Percentiles rank a stretch among this genome's conserved stretches.
These are phyloP conservation scores for Tokudaia tokunoshimensis DNA, from an alignment of 2,797 vertebrate species.

Conservation along the genomic window DNA sequence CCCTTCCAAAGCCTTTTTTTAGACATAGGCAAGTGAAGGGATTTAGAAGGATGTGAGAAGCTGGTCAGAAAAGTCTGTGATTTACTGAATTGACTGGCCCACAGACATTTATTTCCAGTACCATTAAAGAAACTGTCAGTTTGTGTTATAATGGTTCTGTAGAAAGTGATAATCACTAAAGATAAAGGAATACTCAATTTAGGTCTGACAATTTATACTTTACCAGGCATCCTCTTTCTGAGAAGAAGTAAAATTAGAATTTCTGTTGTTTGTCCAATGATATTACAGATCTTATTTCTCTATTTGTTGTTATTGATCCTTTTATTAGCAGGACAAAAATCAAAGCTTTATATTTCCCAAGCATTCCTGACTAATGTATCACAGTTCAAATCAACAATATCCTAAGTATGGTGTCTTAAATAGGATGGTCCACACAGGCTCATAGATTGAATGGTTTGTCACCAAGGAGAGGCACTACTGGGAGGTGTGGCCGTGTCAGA, in stretches of 20 bases:
- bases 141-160: not conserved
- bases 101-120: not conserved
- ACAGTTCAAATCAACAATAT: conserved; percentile 26
- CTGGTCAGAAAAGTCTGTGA: not conserved
- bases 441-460: not conserved
- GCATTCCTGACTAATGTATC: conserved; percentile 25
- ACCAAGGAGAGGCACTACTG: not conserved
- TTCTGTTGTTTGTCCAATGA: conserved; percentile 20
- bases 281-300: not conserved
- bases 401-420: not conserved
- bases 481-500: not conserved
- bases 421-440: not conserved
- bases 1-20: conserved; percentile 48
- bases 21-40: not conserved
- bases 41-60: not conserved
- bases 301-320: not conserved
- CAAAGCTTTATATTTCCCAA: not conserved
- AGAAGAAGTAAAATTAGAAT: conserved; percentile 44
- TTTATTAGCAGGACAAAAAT: conserved; percentile 21
- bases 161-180: conserved; percentile 14
- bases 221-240: not conserved
- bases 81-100: not conserved
- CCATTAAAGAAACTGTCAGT: conserved; percentile 31
- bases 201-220: not conserved
- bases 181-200: not conserved